Percentiles rank a stretch among this genome's conserved stretches.
phyloP scores from a whole-genome alignment of 2,797 vertebrate genomes.

The Melanotaenia pygmaea region DNA sequence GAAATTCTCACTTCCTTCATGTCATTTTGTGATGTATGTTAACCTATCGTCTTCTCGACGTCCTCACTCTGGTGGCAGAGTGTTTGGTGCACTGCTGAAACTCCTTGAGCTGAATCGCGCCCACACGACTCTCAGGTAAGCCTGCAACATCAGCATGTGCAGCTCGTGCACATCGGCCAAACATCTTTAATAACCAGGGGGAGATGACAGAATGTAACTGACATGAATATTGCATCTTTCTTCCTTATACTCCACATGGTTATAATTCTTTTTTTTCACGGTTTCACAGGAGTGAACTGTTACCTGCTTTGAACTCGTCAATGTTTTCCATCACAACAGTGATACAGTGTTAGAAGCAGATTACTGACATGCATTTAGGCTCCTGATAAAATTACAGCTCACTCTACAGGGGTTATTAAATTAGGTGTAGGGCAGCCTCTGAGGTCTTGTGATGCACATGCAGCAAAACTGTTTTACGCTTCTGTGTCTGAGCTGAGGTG shows the following conservation, averaged over 20 bases:
- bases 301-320: conserved; percentile 19
- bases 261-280: conserved; percentile 28
- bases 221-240: conserved; percentile 13
- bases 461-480: conserved; percentile 33
- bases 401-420: conserved; percentile 68
- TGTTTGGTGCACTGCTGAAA: conserved; percentile 40
- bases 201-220: background rate
- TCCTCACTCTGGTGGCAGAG: conserved; percentile 62
- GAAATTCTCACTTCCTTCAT: conserved; percentile 82
- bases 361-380: conserved; percentile 63
- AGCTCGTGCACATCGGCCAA: background rate
- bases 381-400: conserved; percentile 69
- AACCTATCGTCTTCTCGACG: conserved; percentile 50
- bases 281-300: conserved; percentile 30
- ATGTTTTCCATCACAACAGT: conserved; percentile 51
- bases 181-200: background rate
- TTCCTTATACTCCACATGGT: conserved; percentile 5
- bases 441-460: conserved; percentile 76
- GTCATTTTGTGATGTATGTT: conserved; percentile 63
- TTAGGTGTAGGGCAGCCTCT: conserved; percentile 56
- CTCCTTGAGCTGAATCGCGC: conserved; percentile 50
- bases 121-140: conserved; percentile 72
- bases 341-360: conserved; percentile 11
- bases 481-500: conserved; percentile 60
- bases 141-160: conserved; percentile 10